Base-by-base conservation (phyloP, 2,113 vertebrate species). In the Corydoras maculifer region DNA sequence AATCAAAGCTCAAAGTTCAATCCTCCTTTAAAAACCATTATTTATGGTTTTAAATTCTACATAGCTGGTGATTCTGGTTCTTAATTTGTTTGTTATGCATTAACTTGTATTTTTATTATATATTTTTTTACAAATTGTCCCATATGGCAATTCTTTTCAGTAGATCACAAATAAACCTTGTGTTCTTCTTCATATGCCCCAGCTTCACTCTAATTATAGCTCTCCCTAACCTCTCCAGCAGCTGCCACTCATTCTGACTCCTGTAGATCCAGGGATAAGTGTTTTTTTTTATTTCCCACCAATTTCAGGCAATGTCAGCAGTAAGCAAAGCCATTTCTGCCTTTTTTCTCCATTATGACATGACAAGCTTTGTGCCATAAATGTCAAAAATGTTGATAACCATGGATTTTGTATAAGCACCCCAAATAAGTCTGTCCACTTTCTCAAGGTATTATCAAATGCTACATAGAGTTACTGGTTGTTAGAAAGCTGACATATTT, bases 381-480 rank as follows among this genome's bases (percentile, higher is more conserved):
- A 79, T 82, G 82, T 74, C 73, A 75, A 48, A 84, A 87, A 78
- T 80, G 78, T 74, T 77, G 62, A 58, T 85, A 87, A 87, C 79
- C 76, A 77, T 80, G 71, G 65, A 76, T 79, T 70, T 78, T 75
- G 68, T 80, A 68, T 83, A 82, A 77, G 71, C 73, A 72, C 63
- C 76, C 68, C 68, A 43, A 70, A 29, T 12, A 73, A 54, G 60
- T 58, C 59, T 18, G 54, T 73, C 51, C 65, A 35, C 62, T 12
- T 69, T 29, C 54, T 58, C 57, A 50, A 15, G 51, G 57, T 68
- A 13, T 58, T 68, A 73, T 69, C 79, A 77, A 74, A 74, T 62
- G 77, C 69, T 79, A 78, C 79, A 73, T 79, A 75, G 76, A 73
- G 75, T 79, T 78, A 69, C 65, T 72, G 66, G 78, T 66, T 65